Base-by-base conservation (phyloP, 2,113 vertebrate species). In the Hyaena hyaena region DNA sequence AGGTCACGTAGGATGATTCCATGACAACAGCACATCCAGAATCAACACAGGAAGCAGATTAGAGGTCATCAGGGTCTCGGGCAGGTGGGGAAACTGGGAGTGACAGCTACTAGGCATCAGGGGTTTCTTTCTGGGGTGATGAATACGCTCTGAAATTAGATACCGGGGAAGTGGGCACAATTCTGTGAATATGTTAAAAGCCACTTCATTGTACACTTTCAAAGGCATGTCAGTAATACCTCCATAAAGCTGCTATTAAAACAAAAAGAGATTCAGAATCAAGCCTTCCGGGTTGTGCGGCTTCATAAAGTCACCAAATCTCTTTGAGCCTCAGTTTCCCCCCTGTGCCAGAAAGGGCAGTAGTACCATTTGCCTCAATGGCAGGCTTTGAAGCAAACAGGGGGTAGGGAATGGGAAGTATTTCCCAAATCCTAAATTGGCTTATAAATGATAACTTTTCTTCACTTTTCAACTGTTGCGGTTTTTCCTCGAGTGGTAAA, bases 71-170 rank as follows among this genome's bases (percentile, higher is more conserved):
- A 77, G 73, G 61, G 48, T 28, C 84, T 35, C 14, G 19, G 63
- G 21, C 0, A 1, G 10, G 1, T 4, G 43, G 17, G 2, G 1
- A 3, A 10, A 1, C 9, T 12, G 15, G 21, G 6, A 48, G 3
- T 3, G 6, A 61, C 16, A 21, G 45, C 48, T 68, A 2, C 31
- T 5, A 7, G 39, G 15, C 24, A 24, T 17, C 28, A 0, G 10
- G 12, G 12, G n/a, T 8, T 92, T 76, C 88, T 73, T 66, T 26
- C 0, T 0, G 35, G 84, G 48, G 26, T 55, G 11, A 86, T 28
- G n/a, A 61, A 61, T 82, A 61, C 21, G 45, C 61, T 65, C 74
- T 16, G 26, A 69, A 77, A 69, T 73, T 23, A 66, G 79, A 58
- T 2, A 48, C 19, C 4, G 14, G 23, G 31, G 68, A 86, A 8